Percentiles rank a stretch among this genome's conserved stretches.
Conservation (phyloP, 2,113 vertebrate genomes). For the Crotalus tigris region DNA sequence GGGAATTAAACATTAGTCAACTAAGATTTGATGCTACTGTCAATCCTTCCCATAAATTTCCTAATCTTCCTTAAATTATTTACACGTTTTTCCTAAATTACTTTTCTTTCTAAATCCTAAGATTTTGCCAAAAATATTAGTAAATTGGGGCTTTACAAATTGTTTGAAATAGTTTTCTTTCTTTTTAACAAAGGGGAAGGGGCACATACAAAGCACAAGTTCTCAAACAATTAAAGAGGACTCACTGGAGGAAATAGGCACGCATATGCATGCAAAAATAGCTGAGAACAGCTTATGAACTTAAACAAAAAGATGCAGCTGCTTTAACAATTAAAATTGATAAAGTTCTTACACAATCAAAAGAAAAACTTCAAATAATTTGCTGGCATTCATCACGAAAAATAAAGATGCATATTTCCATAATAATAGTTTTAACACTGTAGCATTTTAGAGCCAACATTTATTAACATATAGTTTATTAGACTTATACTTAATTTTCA, state of each 20-base stretch:
- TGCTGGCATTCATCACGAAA: neutral
- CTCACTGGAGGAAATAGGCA: neutral
- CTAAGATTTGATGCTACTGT: constrained; percentile 67
- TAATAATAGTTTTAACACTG: constrained; percentile 2
- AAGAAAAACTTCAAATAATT: neutral
- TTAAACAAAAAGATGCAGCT: neutral
- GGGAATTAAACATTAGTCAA: constrained; percentile 89
- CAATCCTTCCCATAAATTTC: constrained; percentile 54
- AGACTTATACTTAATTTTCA: constrained; percentile 1
- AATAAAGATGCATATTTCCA: neutral
- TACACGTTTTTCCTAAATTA: constrained; percentile 51
- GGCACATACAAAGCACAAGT: neutral
- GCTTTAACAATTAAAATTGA: neutral
- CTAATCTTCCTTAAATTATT: constrained; percentile 44
- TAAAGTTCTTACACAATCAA: neutral
- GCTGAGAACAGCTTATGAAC: neutral
- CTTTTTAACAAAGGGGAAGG: neutral
- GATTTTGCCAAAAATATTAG: constrained; percentile 21
- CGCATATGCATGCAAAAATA: neutral
- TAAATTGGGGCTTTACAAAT: neutral
- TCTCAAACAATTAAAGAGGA: neutral
- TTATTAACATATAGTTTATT: constrained; percentile 30
- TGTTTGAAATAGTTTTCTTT: neutral
- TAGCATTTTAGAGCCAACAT: neutral
- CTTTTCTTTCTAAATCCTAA: constrained; percentile 42